Evolutionary conservation across 2,113 vertebrate genomes (phyloP).

Genomic region (Oreotrochilus melanogaster): DNA sequence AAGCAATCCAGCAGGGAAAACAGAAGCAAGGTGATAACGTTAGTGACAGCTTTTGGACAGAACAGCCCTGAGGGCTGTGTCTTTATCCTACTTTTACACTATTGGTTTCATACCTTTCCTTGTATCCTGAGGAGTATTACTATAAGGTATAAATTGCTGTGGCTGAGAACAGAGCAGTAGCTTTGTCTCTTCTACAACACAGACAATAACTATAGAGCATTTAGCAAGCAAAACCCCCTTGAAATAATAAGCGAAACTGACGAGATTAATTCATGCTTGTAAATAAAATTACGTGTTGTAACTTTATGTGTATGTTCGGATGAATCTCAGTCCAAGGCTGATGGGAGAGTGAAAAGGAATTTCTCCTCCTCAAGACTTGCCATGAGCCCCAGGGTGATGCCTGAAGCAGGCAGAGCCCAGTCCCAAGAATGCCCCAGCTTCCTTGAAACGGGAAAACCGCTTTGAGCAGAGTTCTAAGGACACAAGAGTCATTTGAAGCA

Average conservation of each 20-base stretch:
- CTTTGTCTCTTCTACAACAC: not conserved
- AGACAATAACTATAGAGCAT: not conserved
- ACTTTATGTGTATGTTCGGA: not conserved
- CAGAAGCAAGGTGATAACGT: not conserved
- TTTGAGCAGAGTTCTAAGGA: not conserved
- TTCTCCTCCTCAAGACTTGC: rapidly evolving
- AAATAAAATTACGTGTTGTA: not conserved
- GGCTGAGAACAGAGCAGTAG: not conserved
- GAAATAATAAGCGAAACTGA: not conserved
- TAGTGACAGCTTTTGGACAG: not conserved
- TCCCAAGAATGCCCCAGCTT: rapidly evolving
- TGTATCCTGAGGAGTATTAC: not conserved
- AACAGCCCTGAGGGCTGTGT: not conserved
- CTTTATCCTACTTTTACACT: not conserved
- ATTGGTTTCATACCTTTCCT: not conserved
- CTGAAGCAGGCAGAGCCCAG: not conserved
- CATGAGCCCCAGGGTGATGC: rapidly evolving
- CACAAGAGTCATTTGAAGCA: rapidly evolving
- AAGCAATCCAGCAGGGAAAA: not conserved
- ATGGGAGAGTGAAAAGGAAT: not conserved
- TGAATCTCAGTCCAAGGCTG: not conserved
- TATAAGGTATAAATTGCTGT: not conserved
- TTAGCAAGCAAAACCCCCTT: not conserved
- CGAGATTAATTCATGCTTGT: not conserved
- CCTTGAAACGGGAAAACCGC: not conserved